Evolutionary conservation across 1,140 invertebrate genomes (phyloP).

Genomic region (Drosophila fuyamai): DNA sequence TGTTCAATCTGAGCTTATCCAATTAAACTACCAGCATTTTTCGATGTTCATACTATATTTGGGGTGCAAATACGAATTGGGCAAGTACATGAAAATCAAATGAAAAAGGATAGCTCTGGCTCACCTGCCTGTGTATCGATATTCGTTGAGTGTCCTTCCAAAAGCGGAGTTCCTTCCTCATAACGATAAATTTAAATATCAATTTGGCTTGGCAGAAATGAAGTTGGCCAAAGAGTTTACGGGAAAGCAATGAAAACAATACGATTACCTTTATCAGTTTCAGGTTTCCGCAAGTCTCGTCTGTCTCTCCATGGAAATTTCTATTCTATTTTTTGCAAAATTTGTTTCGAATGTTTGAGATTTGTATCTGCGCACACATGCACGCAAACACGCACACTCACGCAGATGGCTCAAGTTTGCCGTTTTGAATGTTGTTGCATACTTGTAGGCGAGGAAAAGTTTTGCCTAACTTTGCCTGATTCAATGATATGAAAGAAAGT

Average conservation of each 20-base stretch:
- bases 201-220: slow-evolving; percentile 23
- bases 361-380: slow-evolving; percentile 36
- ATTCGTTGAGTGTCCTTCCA: neutral
- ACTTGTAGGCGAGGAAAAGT: slow-evolving; percentile 56
- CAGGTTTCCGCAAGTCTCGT: slow-evolving; percentile 12
- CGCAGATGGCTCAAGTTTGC: slow-evolving; percentile 19
- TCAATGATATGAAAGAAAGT: slow-evolving; percentile 66
- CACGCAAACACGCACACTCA: neutral
- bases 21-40: too few relatives aligned
- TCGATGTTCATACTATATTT: too few relatives aligned
- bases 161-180: neutral
- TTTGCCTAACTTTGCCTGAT: slow-evolving; percentile 60
- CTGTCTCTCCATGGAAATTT: slow-evolving; percentile 21
- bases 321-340: slow-evolving; percentile 32
- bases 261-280: slow-evolving; percentile 46
- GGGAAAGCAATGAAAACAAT: slow-evolving; percentile 45
- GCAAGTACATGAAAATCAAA: neutral
- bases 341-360: slow-evolving; percentile 48
- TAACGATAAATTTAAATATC: slow-evolving; percentile 36
- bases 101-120: neutral
- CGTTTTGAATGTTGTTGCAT: slow-evolving; percentile 45
- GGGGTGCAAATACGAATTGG: neutral
- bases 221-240: slow-evolving; percentile 34
- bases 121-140: too few relatives aligned
- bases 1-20: too few relatives aligned